A percentile compares a stretch with the other conserved stretches of the same genome.
phyloP scores from a whole-genome alignment of 2,113 vertebrate genomes.

The Echinops telfairi region DNA sequence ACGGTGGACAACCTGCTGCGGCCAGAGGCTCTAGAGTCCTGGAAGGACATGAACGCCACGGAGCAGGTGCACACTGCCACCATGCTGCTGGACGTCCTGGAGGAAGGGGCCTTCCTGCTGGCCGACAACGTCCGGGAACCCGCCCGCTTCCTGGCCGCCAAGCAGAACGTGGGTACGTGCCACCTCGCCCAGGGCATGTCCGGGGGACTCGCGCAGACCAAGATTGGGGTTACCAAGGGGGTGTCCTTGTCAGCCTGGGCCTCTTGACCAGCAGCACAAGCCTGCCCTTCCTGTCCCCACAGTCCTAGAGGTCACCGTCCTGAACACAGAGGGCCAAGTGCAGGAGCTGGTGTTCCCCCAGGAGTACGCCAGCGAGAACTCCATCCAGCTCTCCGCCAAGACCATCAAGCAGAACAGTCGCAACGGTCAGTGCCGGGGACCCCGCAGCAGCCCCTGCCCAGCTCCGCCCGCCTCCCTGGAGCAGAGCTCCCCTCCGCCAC shows the following conservation, averaged over 20 bases:
- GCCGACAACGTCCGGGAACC: constrained; percentile 96
- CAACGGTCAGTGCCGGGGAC: constrained; percentile 89
- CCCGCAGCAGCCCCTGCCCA: too few relatives aligned
- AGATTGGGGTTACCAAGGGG: neutral
- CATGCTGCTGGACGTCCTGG: constrained; percentile 95
- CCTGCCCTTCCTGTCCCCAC: constrained; percentile 31
- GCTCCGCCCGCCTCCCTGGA: too few relatives aligned
- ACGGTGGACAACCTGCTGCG: constrained; percentile 95
- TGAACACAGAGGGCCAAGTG: constrained; percentile 94
- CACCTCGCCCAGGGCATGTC: rapidly evolving
- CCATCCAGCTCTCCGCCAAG: constrained; percentile 94
- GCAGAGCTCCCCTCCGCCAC: too few relatives aligned
- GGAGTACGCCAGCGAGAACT: constrained; percentile 92
- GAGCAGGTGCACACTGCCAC: constrained; percentile 97
- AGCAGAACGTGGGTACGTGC: constrained; percentile 92
- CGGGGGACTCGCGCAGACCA: neutral
- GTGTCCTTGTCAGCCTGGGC: too few relatives aligned
- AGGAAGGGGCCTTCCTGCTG: constrained; percentile 95
- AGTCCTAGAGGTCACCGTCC: constrained; percentile 94
- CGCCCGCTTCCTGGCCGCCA: constrained; percentile 91
- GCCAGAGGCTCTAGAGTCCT: constrained; percentile 92
- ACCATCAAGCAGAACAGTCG: constrained; percentile 97
- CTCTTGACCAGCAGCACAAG: too few relatives aligned
- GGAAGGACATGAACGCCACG: constrained; percentile 96
- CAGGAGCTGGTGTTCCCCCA: constrained; percentile 95